phyloP scores from a whole-genome alignment of 2,113 vertebrate genomes.

The Coptodon bakossiorum region DNA sequence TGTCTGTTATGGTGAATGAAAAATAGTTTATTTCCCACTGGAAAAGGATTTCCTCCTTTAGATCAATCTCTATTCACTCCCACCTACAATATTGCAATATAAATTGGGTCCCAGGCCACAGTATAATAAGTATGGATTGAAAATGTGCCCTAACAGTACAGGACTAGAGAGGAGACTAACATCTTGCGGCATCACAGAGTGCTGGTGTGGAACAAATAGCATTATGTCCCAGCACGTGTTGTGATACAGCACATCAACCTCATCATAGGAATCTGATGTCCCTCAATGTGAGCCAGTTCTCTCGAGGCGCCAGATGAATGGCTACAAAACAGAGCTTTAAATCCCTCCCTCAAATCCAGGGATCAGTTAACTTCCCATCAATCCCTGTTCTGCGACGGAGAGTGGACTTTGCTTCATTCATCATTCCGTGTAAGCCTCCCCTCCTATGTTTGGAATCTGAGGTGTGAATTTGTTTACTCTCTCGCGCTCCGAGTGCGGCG shows the following conservation, averaged over 20 bases:
- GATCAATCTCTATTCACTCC: constrained; percentile 30
- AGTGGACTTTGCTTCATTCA: constrained; percentile 33
- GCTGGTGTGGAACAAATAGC: constrained; percentile 63
- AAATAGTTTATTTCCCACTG: constrained; percentile 28
- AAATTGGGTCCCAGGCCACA: constrained; percentile 53
- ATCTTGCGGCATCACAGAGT: constrained; percentile 50
- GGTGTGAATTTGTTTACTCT: constrained; percentile 45
- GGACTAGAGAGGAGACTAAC: constrained; percentile 40
- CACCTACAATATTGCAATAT: constrained; percentile 25
- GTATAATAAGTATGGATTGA: constrained; percentile 57
- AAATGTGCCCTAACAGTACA: constrained; percentile 44
- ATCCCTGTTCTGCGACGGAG: not conserved
- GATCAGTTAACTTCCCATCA: constrained; percentile 58
- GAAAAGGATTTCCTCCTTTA: constrained; percentile 22
- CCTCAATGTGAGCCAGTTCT: constrained; percentile 23
- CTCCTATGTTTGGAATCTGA: not conserved
- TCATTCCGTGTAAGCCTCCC: constrained; percentile 21
- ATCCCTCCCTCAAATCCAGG: constrained; percentile 50
- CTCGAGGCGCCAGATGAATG: constrained; percentile 19
- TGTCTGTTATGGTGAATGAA: constrained; percentile 9
- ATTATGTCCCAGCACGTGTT: constrained; percentile 56
- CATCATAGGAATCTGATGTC: constrained; percentile 52
- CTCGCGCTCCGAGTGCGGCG: not conserved
- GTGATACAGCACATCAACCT: constrained; percentile 62
- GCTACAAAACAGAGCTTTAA: constrained; percentile 42